Evolutionary conservation across 1,140 invertebrate genomes (phyloP).

Genomic region (Drosophila mayri): DNA sequence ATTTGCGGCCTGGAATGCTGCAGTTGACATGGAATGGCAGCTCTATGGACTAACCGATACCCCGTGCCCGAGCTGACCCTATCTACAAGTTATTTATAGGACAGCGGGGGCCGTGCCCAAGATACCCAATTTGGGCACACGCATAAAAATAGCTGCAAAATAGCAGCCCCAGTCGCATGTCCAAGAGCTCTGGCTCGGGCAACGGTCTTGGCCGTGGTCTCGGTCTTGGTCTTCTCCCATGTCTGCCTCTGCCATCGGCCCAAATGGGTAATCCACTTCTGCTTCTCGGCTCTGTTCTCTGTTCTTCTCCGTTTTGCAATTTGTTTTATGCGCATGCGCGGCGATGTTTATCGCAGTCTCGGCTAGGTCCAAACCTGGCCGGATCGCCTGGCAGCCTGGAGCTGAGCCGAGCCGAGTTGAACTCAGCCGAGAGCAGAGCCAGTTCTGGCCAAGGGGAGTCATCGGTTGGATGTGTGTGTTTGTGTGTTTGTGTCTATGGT

Average conservation of each 20-base stretch:
- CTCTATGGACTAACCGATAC: slow-evolving; percentile 28
- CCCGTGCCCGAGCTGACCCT: slow-evolving; percentile 4
- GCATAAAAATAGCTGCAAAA: slow-evolving; percentile 69
- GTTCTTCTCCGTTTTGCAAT: slow-evolving; percentile 64
- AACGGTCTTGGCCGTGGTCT: slow-evolving; percentile 27
- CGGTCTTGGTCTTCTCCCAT: slow-evolving; percentile 8
- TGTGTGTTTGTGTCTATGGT: slow-evolving; percentile 53
- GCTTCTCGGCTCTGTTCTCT: slow-evolving; percentile 8
- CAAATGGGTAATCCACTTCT: slow-evolving; percentile 82
- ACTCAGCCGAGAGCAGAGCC: slow-evolving; percentile 34
- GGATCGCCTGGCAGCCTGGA: slow-evolving; percentile 7
- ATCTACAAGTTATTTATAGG: slow-evolving; percentile 39
- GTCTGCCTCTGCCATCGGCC: slow-evolving; percentile 46
- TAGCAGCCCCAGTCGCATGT: slow-evolving; percentile 54
- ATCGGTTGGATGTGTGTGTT: slow-evolving; percentile 32
- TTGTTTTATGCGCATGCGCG: slow-evolving; percentile 78
- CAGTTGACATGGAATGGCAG: slow-evolving; percentile 4
- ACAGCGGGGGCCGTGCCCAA: slow-evolving; percentile 24
- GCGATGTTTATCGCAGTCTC: slow-evolving; percentile 66
- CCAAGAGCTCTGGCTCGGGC: slow-evolving; percentile 18
- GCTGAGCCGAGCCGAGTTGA: slow-evolving; percentile 4
- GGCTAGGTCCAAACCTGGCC: slow-evolving; percentile 43
- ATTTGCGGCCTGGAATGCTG: slow-evolving; percentile 32
- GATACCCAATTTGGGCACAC: slow-evolving; percentile 35
- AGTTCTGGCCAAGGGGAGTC: slow-evolving; percentile 51